Evolutionary conservation across 2,797 vertebrate species (phyloP).

Genomic region (Avahi laniger): DNA sequence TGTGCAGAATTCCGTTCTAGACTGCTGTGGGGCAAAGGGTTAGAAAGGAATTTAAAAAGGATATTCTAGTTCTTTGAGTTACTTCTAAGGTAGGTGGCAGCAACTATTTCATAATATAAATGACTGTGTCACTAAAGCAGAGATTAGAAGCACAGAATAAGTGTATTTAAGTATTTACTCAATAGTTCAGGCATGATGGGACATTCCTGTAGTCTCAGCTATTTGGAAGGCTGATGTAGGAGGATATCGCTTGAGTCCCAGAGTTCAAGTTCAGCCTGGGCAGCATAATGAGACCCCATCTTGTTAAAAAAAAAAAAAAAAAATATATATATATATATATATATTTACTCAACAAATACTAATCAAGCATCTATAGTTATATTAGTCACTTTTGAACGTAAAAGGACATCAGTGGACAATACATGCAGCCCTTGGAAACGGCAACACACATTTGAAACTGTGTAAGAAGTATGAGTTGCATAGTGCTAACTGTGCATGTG

Average conservation of each 20-base stretch:
- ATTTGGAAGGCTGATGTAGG: not conserved
- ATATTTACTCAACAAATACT: not conserved
- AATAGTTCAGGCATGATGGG: not conserved
- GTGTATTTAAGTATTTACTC: not conserved
- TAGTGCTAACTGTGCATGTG: not conserved
- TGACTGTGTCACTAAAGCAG: not conserved
- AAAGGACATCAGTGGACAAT: not conserved
- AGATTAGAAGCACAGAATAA: not conserved
- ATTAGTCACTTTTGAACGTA: not conserved
- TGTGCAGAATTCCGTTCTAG: not conserved
- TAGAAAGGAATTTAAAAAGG: not conserved
- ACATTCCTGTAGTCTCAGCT: not conserved
- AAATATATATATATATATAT: too few species aligned
- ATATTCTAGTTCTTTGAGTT: not conserved
- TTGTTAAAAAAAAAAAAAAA: not conserved
- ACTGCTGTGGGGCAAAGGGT: not conserved
- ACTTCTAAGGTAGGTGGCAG: not conserved
- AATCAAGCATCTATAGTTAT: not conserved
- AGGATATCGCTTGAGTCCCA: not conserved
- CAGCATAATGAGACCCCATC: not conserved
- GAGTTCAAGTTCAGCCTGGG: not conserved
- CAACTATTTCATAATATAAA: not conserved
- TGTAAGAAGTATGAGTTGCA: not conserved
- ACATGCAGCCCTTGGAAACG: not conserved
- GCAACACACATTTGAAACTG: accelerated